Evolutionary conservation across 2,888 invertebrate genomes (phyloP).

Genomic region (Eubasilissa splendida): DNA sequence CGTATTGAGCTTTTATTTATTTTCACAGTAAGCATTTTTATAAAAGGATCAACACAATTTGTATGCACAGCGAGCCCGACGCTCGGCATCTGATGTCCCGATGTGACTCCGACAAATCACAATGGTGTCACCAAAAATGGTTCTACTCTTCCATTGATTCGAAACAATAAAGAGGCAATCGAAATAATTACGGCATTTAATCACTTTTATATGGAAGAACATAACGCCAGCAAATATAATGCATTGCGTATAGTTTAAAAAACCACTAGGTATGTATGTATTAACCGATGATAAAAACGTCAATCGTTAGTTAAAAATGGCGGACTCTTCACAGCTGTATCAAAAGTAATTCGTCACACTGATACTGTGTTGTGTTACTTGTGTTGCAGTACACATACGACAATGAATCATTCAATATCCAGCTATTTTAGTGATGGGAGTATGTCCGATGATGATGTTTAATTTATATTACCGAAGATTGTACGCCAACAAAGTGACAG

Average conservation of each 20-base stretch:
- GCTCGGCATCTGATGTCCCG: conserved; percentile 22
- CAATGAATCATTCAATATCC: no score
- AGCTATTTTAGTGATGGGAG: no score
- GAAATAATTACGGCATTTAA: conserved; percentile 5
- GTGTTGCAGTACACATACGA: background rate
- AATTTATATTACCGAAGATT: no score
- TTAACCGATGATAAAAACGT: no score
- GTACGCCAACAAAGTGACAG: no score
- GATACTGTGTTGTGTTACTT: background rate
- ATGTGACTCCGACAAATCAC: background rate
- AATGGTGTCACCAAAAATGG: conserved; percentile 35
- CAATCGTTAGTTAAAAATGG: no score
- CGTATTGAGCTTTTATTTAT: no score
- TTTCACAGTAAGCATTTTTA: no score
- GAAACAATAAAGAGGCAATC: conserved; percentile 32
- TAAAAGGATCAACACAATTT: conserved; percentile 1
- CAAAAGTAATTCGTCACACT: conserved; percentile 2
- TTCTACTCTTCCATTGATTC: conserved; percentile 23
- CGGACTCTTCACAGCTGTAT: no score
- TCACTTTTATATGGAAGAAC: no score
- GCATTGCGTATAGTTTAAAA: background rate
- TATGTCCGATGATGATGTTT: no score
- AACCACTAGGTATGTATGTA: background rate
- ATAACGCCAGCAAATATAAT: background rate
- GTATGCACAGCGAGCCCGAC: conserved; percentile 14